Base-by-base conservation (phyloP, 2,888 invertebrate genomes). In the Charanyca ferruginea region DNA sequence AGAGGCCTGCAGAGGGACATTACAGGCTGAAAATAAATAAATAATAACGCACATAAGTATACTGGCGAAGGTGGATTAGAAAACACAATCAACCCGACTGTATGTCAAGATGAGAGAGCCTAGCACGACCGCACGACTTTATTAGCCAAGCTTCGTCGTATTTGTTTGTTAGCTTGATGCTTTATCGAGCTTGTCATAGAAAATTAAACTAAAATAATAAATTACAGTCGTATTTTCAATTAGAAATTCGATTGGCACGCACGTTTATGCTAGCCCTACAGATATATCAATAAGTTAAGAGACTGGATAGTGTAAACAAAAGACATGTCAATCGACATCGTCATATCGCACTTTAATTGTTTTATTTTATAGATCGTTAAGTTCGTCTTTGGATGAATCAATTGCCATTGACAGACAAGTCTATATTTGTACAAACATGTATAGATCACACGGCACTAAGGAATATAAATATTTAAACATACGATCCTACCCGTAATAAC, bases 311-410 rank as follows among this genome's bases (percentile, higher is more conserved):
- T 49, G 16, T 58, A 47, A 59, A 67, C 41, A 60, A 67, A 60
- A 52, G 47, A 68, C 45, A 53, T 35, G 32, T 22, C 41, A 48
- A 70, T 70, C 20, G 25, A 52, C 22, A 73, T n/a, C n/a, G n/a
- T n/a, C n/a, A n/a, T n/a, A n/a, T 32, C 5, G 38, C 11, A 38
- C 28, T 72, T 22, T 16, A 20, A 51, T 49, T 54, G n/a, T 53
- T 53, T 41, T 25, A 13, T 16, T 18, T 42, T 28, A 44, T 32
- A 35, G 6, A 32, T 28, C 3, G 16, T 22, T 22, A 18, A 42
- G 38, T 9, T 51, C 23, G 16, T 68, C 35, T 47, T 28, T 41
- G 20, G 41, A 42, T 42, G 16, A 57, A 60, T 47, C 41, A 41
- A 49, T 28, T n/a, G 16, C 8, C 52, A 41, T 13, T 38, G 8